Conservation (phyloP, 2,797 vertebrate species). For the Parambassis ranga region DNA sequence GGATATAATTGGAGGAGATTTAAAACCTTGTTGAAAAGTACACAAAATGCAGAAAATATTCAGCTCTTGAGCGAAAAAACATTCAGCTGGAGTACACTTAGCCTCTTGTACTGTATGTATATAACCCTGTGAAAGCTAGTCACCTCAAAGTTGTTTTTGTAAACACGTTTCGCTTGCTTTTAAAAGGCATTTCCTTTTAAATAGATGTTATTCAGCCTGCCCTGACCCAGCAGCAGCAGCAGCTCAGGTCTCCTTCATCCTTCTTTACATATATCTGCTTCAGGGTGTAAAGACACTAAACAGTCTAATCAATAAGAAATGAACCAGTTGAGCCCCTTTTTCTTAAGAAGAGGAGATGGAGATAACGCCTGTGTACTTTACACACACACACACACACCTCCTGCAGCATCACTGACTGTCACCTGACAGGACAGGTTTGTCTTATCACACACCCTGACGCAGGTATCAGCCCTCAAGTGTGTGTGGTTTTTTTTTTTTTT, state of each 20-base stretch:
- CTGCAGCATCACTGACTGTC: neutral
- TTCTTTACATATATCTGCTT: neutral
- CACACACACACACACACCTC: neutral
- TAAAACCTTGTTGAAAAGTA: neutral
- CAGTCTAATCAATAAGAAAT: neutral
- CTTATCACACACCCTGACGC: slow-evolving; percentile 11
- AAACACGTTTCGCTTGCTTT: neutral
- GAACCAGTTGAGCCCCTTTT: neutral
- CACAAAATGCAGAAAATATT: neutral
- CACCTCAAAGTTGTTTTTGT: neutral
- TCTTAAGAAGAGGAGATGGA: neutral
- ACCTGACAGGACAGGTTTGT: slow-evolving; percentile 5
- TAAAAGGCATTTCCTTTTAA: neutral
- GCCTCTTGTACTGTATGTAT: neutral
- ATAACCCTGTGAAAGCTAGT: neutral
- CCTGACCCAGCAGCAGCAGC: neutral
- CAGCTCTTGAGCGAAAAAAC: neutral
- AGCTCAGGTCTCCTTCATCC: too few relatives aligned
- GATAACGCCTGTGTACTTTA: too few relatives aligned
- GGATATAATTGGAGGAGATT: neutral
- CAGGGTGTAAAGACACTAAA: neutral
- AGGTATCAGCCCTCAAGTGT: neutral
- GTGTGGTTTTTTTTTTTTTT: too few relatives aligned
- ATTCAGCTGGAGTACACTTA: neutral
- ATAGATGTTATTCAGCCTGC: neutral